Conservation (phyloP, 2,888 invertebrate species). For the Drepanosiphum platanoidis region DNA sequence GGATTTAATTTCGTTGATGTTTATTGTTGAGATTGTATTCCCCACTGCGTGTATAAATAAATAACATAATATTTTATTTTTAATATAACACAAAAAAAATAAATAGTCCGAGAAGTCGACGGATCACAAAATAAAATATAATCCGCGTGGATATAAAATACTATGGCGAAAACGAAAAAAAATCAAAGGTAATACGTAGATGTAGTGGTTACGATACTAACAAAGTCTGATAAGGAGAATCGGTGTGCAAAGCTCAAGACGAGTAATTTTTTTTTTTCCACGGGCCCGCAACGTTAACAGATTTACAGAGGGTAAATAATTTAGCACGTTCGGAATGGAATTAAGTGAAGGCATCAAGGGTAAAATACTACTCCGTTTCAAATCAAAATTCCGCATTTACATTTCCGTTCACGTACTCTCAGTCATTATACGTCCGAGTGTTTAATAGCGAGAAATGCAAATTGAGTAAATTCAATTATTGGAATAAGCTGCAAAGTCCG, state of each 20-base stretch:
- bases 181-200: neutral
- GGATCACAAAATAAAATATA: too few species aligned
- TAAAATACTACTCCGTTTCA: constrained; percentile 34
- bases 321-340: constrained; percentile 40
- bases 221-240: neutral
- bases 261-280: constrained; percentile 8
- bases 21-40: too few species aligned
- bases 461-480: constrained; percentile 46
- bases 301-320: constrained; percentile 57
- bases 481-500: neutral
- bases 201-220: neutral
- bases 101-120: too few species aligned
- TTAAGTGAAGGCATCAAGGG: constrained; percentile 46
- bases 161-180: neutral
- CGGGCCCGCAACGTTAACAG: constrained; percentile 35
- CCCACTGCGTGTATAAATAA: too few species aligned
- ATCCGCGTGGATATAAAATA: too few species aligned
- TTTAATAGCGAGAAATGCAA: constrained; percentile 46
- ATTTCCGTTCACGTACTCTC: constrained; percentile 55
- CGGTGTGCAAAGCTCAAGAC: neutral
- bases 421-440: constrained; percentile 48
- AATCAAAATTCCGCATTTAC: constrained; percentile 55
- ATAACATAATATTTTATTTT: too few species aligned
- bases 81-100: too few species aligned
- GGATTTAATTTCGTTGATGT: too few species aligned